A percentile compares a stretch with the other conserved stretches of the same genome.
phyloP scores from a whole-genome alignment of 2,113 vertebrate genomes.

The Psilopsiagon aymara region DNA sequence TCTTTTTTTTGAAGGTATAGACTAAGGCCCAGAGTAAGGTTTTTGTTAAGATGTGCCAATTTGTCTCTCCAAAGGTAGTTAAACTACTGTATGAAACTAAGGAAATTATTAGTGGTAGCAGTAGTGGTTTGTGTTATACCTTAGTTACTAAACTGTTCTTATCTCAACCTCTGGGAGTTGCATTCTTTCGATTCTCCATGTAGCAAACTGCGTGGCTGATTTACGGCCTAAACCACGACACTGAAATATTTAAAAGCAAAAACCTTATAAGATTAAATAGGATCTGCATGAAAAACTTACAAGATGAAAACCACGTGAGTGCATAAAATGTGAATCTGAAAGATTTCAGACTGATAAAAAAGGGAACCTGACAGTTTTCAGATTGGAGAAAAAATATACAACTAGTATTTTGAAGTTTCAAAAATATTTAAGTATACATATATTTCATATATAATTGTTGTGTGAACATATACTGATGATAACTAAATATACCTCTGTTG shows the following conservation, averaged over 20 bases:
- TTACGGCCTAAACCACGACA: no score
- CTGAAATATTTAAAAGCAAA: background rate
- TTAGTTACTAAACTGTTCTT: no score
- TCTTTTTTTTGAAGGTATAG: background rate
- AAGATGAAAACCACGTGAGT: background rate
- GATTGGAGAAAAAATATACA: background rate
- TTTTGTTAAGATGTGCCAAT: background rate
- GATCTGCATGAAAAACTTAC: background rate
- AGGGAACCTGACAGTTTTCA: background rate
- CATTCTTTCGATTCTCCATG: no score
- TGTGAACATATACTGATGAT: background rate
- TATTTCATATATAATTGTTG: background rate
- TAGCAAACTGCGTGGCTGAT: no score
- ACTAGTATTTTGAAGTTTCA: background rate
- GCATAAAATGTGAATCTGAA: background rate
- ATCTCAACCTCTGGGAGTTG: no score
- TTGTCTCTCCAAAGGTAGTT: background rate
- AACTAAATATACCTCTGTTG: background rate
- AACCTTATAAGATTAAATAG: background rate
- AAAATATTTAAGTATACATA: background rate
- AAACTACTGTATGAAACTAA: background rate
- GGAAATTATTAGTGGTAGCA: background rate
- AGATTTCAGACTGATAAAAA: background rate
- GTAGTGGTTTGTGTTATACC: no score
- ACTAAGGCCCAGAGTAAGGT: background rate